Conservation (phyloP, 2,113 vertebrate genomes). For the Corythaeola cristata region DNA sequence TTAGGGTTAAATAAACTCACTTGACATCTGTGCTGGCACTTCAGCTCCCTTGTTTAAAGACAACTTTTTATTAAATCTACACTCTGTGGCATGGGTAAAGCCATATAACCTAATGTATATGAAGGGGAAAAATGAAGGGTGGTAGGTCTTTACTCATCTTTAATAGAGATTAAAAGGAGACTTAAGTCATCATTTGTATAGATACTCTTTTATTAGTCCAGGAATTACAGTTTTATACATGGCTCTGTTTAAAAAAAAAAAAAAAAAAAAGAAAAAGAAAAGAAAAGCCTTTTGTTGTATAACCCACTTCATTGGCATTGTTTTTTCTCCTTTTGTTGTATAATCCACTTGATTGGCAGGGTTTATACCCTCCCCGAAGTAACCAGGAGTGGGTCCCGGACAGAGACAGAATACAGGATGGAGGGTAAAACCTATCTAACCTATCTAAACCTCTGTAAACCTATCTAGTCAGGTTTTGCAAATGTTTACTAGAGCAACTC, state of each 20-base stretch:
- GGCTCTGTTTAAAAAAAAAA: neutral
- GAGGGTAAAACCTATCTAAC: too few relatives aligned
- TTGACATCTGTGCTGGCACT: neutral
- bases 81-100: neutral
- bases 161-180: neutral
- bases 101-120: neutral
- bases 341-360: accelerated
- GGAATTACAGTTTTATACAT: neutral
- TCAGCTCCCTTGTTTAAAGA: neutral
- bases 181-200: neutral
- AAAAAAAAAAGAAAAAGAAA: too few relatives aligned
- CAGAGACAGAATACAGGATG: neutral
- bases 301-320: accelerated
- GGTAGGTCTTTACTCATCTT: neutral
- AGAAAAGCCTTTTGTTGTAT: neutral
- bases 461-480: neutral
- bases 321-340: neutral
- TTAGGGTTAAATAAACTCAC: neutral
- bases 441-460: too few relatives aligned
- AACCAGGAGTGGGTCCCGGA: neutral
- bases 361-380: neutral
- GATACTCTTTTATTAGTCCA: neutral
- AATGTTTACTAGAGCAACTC: neutral
- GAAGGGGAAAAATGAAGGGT: neutral
- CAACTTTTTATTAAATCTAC: neutral